Percentiles rank a stretch among this genome's conserved stretches.
These are phyloP conservation scores for Cerastis rubricosa DNA, from an alignment of 2,888 invertebrate species.

Conservation along the genomic window DNA sequence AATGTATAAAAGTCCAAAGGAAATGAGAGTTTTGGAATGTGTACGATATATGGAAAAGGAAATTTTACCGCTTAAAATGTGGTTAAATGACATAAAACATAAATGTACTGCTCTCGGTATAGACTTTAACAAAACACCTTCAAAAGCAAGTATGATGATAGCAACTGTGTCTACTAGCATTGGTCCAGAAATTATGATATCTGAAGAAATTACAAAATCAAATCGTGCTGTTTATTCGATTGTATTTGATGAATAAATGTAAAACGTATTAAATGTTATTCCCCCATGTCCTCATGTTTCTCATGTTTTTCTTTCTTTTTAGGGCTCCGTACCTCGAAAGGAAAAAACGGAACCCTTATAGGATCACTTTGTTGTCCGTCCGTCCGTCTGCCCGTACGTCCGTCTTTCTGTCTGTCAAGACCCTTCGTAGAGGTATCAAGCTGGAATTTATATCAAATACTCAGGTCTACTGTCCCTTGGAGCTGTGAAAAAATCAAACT, in stretches of 20 bases:
- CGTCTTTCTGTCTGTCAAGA: too few species aligned
- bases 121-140: slow-evolving; percentile 40
- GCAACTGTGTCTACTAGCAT: slow-evolving; percentile 33
- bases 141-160: slow-evolving; percentile 15
- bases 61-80: slow-evolving; percentile 80
- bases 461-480: too few species aligned
- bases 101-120: slow-evolving; percentile 78
- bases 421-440: too few species aligned
- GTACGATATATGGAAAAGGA: slow-evolving; percentile 79
- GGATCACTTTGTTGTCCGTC: too few species aligned
- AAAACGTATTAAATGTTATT: slow-evolving; percentile 38
- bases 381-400: too few species aligned
- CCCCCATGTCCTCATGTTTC: background rate
- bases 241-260: slow-evolving; percentile 78
- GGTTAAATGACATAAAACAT: slow-evolving; percentile 77
- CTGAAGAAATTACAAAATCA: slow-evolving; percentile 67
- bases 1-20: slow-evolving; percentile 70
- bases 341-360: too few species aligned
- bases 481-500: too few species aligned
- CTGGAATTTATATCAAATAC: too few species aligned
- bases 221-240: slow-evolving; percentile 87
- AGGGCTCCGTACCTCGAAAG: too few species aligned
- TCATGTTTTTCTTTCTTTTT: too few species aligned
- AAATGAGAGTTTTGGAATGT: slow-evolving; percentile 77
- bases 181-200: slow-evolving; percentile 32